Evolutionary conservation across 2,797 vertebrate genomes (phyloP).

Genomic region (Ctenochaetus hawaiiensis): DNA sequence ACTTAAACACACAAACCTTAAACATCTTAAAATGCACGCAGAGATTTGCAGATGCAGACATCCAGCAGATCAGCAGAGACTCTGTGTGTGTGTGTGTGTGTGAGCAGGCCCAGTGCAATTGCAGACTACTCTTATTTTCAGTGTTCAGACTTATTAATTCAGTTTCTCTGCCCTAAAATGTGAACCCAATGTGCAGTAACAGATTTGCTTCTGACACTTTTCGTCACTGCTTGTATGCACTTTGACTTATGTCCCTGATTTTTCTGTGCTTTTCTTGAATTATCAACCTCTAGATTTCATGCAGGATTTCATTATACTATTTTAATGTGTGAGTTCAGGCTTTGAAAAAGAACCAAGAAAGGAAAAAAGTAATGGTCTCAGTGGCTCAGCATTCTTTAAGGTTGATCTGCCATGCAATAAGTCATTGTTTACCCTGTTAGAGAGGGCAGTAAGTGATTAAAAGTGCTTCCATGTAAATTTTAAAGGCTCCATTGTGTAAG

Average conservation of each 20-base stretch:
- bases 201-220: not conserved
- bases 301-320: not conserved
- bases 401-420: constrained; percentile 48
- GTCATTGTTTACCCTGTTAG: constrained; percentile 61
- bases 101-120: not conserved
- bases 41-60: not conserved
- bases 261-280: not conserved
- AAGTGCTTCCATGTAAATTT: constrained; percentile 51
- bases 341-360: not conserved
- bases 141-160: not conserved
- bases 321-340: not conserved
- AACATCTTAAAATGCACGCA: constrained; percentile 2
- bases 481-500: constrained; percentile 41
- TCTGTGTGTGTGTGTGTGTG: not conserved
- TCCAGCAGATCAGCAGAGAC: not conserved
- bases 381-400: constrained; percentile 26
- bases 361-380: not conserved
- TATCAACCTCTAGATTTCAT: not conserved
- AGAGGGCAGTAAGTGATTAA: constrained; percentile 41
- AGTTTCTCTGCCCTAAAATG: not conserved
- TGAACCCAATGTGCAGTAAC: not conserved
- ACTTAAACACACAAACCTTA: not conserved
- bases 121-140: constrained; percentile 2
- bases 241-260: not conserved
- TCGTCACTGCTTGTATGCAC: not conserved